Evolutionary conservation across 2,797 vertebrate genomes (phyloP).

Genomic region (Pseudochaenichthys georgianus): DNA sequence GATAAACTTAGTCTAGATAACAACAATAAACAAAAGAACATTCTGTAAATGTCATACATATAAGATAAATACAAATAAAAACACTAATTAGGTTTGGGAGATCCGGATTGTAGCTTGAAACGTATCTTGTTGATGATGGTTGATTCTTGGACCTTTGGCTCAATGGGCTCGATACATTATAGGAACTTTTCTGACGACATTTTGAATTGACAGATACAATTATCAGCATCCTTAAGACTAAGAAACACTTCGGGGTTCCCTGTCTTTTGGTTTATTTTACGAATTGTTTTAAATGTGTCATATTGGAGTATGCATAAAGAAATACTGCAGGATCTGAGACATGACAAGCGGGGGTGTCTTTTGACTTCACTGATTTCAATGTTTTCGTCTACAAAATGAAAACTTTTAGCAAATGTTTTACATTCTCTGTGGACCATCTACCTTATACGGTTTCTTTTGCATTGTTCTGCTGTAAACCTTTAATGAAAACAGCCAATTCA

Average conservation of each 20-base stretch:
- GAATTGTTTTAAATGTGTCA: background rate
- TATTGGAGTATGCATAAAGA: background rate
- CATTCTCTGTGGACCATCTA: background rate
- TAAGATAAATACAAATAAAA: background rate
- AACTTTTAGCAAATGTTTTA: slow-evolving; percentile 13
- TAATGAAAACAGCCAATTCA: background rate
- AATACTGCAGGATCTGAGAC: background rate
- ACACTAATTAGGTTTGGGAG: background rate
- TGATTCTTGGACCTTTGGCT: background rate
- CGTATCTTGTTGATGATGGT: background rate
- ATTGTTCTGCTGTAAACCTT: background rate
- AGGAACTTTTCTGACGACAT: background rate
- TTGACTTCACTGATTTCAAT: slow-evolving; percentile 1
- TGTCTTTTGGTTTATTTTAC: background rate
- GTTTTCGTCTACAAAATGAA: slow-evolving; percentile 3
- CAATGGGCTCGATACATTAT: background rate
- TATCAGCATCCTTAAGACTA: background rate
- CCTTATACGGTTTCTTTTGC: background rate
- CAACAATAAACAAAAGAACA: background rate
- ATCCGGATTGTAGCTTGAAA: background rate
- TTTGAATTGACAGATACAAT: background rate
- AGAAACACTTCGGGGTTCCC: background rate
- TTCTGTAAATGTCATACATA: too few species aligned
- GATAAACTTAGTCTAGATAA: background rate
- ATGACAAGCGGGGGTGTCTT: background rate